A percentile compares a stretch with the other conserved stretches of the same genome.
phyloP scores from a whole-genome alignment of 2,888 invertebrate genomes.

The Hirtodrosophila trivittata region DNA sequence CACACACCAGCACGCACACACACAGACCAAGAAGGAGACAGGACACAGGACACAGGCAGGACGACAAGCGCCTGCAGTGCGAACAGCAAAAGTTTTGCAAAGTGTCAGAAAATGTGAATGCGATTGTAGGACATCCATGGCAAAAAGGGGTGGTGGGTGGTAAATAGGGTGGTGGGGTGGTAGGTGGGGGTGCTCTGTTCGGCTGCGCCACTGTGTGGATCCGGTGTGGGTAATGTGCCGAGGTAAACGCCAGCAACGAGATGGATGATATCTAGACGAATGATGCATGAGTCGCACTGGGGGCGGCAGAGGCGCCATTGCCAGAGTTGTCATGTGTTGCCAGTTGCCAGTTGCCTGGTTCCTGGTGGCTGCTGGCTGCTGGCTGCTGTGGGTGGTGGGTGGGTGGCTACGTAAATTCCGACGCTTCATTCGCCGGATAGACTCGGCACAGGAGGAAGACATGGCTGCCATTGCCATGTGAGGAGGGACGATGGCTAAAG shows the following conservation, averaged over 20 bases:
- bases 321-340: slow-evolving; percentile 46
- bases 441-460: slow-evolving; percentile 45
- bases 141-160: background rate
- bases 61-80: slow-evolving; percentile 76
- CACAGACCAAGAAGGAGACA: background rate
- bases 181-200: background rate
- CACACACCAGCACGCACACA: slow-evolving; percentile 6
- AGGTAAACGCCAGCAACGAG: slow-evolving; percentile 75
- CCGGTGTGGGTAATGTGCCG: slow-evolving; percentile 71
- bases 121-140: slow-evolving; percentile 53
- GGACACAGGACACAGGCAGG: slow-evolving; percentile 19
- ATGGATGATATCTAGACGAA: slow-evolving; percentile 81
- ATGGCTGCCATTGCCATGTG: slow-evolving; percentile 56
- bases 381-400: slow-evolving; percentile 8
- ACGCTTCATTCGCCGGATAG: slow-evolving; percentile 76
- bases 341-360: slow-evolving; percentile 15
- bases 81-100: slow-evolving; percentile 76
- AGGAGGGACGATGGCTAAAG: slow-evolving; percentile 16
- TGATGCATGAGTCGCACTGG: slow-evolving; percentile 80
- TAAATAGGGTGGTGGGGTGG: background rate
- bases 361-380: slow-evolving; percentile 1
- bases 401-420: slow-evolving; percentile 63
- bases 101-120: slow-evolving; percentile 81
- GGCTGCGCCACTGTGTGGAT: slow-evolving; percentile 10
- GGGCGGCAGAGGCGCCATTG: slow-evolving; percentile 10